Conservation (phyloP, 2,888 invertebrate species). For the Lutraria lutraria region DNA sequence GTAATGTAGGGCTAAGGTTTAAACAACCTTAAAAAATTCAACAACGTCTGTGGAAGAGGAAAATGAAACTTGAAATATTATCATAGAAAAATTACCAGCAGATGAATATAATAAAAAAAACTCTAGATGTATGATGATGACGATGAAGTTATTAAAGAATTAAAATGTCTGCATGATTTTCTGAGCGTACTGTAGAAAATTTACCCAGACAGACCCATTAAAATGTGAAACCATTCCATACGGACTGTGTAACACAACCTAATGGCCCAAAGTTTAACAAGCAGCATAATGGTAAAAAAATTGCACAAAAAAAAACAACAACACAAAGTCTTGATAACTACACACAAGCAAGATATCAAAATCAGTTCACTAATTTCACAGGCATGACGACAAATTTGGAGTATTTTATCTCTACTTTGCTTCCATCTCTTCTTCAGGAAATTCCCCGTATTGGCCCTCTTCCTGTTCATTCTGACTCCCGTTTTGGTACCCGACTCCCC, state of each 20-base stretch:
- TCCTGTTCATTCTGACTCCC: constrained; percentile 55
- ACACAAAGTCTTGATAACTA: neutral
- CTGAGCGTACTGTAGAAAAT: neutral
- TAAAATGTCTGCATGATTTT: neutral
- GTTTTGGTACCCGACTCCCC: constrained; percentile 43
- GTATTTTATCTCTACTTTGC: constrained; percentile 35
- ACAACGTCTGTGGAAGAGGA: no score
- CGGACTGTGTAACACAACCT: neutral
- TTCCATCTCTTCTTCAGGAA: constrained; percentile 41
- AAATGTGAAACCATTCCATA: neutral
- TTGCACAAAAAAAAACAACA: constrained; percentile 3
- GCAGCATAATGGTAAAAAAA: neutral
- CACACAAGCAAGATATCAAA: neutral
- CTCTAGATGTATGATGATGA: neutral
- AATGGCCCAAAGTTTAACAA: neutral
- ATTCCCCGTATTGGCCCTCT: constrained; percentile 59
- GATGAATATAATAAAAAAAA: no score
- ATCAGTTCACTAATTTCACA: neutral
- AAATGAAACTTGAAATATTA: no score
- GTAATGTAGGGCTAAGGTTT: no score
- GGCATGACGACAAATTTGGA: constrained; percentile 23
- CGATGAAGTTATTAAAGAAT: neutral
- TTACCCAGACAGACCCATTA: neutral
- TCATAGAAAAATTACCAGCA: no score
- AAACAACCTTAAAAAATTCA: no score